Base-by-base conservation (phyloP, 2,888 invertebrate genomes). In the Fabriciana adippe region DNA sequence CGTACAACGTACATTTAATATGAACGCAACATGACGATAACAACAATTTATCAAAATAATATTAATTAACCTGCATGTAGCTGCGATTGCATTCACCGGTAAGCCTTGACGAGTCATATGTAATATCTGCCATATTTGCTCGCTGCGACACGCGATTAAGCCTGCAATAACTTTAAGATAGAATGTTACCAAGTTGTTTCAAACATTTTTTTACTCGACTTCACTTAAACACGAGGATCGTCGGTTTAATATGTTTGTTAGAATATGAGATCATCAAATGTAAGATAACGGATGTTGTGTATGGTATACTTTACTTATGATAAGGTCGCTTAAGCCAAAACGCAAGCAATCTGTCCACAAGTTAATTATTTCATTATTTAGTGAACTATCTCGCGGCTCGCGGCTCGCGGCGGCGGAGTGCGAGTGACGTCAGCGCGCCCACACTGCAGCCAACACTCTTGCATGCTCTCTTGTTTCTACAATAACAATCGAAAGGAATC, bases 341-440 rank as follows among this genome's bases (percentile, higher is more conserved):
- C 21, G 50, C 66, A 72, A 68, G 70, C 73, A 55, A 35, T 50
- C 18, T 47, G 55, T 61, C 56, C 47, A 18, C 50, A 64, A 68
- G 51, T 56, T 71, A 74, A 77, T 79, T 75, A 74, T 76, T 75
- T 78, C 77, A 76, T 78, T 73, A 75, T 75, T 74, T 72, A 72
- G 70, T 72, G 70, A 71, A 73, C 72, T 55, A 60, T 51, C 53
- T 53, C 66, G 61, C 66, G 18, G 21, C 45, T 26, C 26, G 26
- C 26, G 5, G 26, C 26, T 26, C 47, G 47, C 74, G 74, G 63
- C 65, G 67, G 59, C 63, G 55, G 71, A 5, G 61, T 56, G 56
- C 66, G 21, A 26, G 80, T 88, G 88, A 88, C 88, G 87, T 86
- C 84, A 88, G 60, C 73, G 61, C 70, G 74, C 88, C 89, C 86